These are phyloP conservation scores for Loxodonta africana DNA, from an alignment of 2,113 vertebrate species.

Conservation along the genomic window DNA sequence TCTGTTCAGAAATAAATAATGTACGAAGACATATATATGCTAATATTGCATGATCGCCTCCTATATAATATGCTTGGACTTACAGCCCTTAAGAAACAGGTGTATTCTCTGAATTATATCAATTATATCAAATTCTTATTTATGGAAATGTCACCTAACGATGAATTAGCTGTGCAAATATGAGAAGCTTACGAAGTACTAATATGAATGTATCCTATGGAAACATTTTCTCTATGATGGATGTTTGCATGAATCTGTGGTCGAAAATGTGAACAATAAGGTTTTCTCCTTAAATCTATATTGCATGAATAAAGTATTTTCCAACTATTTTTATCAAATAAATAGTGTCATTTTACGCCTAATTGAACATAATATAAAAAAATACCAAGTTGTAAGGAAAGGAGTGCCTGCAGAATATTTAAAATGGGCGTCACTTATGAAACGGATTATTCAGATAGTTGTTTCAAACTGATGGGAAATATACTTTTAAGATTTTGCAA, in stretches of 20 bases:
- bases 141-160: slow-evolving; percentile 10
- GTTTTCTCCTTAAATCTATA: neutral
- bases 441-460: neutral
- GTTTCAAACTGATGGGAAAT: neutral
- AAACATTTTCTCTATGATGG: neutral
- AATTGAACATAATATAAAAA: neutral
- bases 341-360: neutral
- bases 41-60: neutral
- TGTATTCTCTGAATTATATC: neutral
- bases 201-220: neutral
- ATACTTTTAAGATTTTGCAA: neutral
- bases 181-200: neutral
- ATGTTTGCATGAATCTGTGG: neutral
- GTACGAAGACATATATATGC: neutral
- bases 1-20: neutral
- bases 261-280: slow-evolving; percentile 15
- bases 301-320: neutral
- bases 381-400: neutral
- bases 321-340: neutral
- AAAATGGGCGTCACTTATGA: neutral
- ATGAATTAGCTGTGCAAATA: neutral
- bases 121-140: neutral
- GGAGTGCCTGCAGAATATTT: neutral
- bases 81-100: neutral
- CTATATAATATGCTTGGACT: neutral